Base-by-base conservation (phyloP, 2,888 invertebrate genomes). In the Drosophila anceps region DNA sequence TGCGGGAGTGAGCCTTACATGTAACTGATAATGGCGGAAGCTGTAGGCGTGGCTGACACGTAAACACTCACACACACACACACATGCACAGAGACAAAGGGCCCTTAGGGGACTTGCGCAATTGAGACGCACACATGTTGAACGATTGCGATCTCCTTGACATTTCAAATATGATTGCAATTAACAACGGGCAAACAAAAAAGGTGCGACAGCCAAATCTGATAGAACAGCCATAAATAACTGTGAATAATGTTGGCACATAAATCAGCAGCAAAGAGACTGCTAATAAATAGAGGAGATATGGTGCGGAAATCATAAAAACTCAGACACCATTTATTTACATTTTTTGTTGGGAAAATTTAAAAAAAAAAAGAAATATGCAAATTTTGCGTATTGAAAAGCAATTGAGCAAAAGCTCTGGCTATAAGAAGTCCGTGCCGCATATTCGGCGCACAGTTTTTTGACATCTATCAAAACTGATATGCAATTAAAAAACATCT, bases 61-160 rank as follows among this genome's bases (percentile, higher is more conserved):
- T 59, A n/a, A n/a, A n/a, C n/a, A n/a, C n/a, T n/a, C n/a, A n/a
- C n/a, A n/a, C n/a, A 58, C 43, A 18, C 10, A 43, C 43, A 39
- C 39, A n/a, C 37, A 39, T 27, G 41, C 13, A 41, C 5, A 44
- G 6, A 44, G 31, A 61, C 59, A 69, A 51, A 43, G 43, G 37
- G 58, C 60, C 71, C 83, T 69, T 69, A 46, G 46, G 79, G 82
- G 79, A 74, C 39, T 46, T 44, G 70, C 50, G 77, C 83, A 82
- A 84, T 84, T 82, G 85, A 81, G 73, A 74, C 82, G 80, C 82
- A 86, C 79, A 79, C 79, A 71, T 70, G 73, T 55, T 68, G 84
- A 85, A 79, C 74, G 86, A 84, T 83, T 84, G 77, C 69, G 77
- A 83, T 86, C 82, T 82, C 39, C 51, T 58, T 69, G 66, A 65